Base-by-base conservation (phyloP, 2,797 vertebrate species). In the Anomalospiza imberbis region DNA sequence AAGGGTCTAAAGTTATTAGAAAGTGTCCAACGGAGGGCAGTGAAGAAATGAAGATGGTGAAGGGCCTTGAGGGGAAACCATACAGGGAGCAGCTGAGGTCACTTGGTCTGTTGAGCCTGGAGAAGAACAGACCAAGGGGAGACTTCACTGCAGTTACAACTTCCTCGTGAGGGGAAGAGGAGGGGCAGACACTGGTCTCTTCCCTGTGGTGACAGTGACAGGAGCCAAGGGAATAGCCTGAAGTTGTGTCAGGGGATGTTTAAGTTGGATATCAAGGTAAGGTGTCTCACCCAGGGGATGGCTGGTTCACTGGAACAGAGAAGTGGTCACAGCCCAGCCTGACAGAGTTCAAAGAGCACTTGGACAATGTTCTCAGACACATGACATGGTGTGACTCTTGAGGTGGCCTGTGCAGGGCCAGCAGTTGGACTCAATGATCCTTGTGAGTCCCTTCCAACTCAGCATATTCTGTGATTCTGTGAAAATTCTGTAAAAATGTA, bases 211-310 rank as follows among this genome's bases (percentile, higher is more conserved):
- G 22, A 26, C n/a, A 21, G 22, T 6, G 12, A 67, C 29, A 57
- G 18, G 18, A 0, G 11, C 1, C 1, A 2, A 21, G 17, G 14
- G 2, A 66, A n/a, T 6, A 14, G 17, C 21, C 42, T 66, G 51
- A 66, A 66, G 17, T 1, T 21, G 9, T 34, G 34, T 34, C 34
- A 34, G 34, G 34, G 34, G 3, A 7, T 1, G 42, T 28, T 79
- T 14, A n/a, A 7, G 9, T 3, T 50, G 6, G 26, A 8, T 42
- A 34, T 70, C 25, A 60, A 17, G 17, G 17, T 1, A 16, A 44
- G 2, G 14, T n/a, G n/a, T 28, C 48, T n/a, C 8, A 32, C 9
- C 14, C 34, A 6, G 14, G 60, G 13, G 6, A 8, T 29, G 19
- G 2, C 3, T 34, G 65, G 17, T 6, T 20, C 17, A 17, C 16